Evolutionary conservation across 2,113 vertebrate genomes (phyloP).

Genomic region (Cryptoleucopteryx plumbea): DNA sequence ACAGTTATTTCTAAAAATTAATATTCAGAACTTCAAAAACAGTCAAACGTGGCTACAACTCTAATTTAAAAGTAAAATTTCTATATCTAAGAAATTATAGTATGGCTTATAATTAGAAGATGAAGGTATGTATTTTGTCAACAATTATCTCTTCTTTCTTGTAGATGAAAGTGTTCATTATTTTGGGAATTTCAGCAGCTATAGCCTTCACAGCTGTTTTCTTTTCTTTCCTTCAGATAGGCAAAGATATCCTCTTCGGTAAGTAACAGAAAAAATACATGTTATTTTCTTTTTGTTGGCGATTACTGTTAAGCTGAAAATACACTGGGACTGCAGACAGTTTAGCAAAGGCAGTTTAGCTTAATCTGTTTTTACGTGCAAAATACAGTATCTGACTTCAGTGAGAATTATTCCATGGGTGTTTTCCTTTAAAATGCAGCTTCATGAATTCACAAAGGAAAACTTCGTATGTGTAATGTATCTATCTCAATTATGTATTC

Average conservation of each 20-base stretch:
- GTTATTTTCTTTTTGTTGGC: not conserved
- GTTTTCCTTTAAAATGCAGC: not conserved
- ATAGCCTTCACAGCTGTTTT: slow-evolving; percentile 23
- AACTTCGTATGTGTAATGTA: not conserved
- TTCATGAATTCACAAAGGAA: not conserved
- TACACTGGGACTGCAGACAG: not conserved
- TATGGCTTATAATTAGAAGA: not conserved
- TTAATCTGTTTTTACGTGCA: not conserved
- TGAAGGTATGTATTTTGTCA: not conserved
- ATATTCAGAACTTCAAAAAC: not conserved
- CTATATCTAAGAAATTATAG: not conserved
- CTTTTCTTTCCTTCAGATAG: slow-evolving; percentile 15
- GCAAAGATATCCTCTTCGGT: slow-evolving; percentile 45
- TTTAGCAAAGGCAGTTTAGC: not conserved
- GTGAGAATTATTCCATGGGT: not conserved
- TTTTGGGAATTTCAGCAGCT: slow-evolving; percentile 27
- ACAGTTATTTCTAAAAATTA: not conserved
- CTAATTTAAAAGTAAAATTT: slow-evolving; percentile 12
- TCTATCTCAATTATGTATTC: not conserved
- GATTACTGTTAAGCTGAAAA: not conserved
- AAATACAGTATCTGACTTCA: not conserved
- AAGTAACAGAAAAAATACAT: slow-evolving; percentile 12
- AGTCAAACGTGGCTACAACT: not conserved
- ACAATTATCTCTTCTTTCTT: slow-evolving; percentile 3
- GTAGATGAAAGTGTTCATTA: slow-evolving; percentile 43